Percentiles rank a stretch among this genome's conserved stretches.
phyloP scores from a whole-genome alignment of 2,888 invertebrate species.

The Apamea epomidion region DNA sequence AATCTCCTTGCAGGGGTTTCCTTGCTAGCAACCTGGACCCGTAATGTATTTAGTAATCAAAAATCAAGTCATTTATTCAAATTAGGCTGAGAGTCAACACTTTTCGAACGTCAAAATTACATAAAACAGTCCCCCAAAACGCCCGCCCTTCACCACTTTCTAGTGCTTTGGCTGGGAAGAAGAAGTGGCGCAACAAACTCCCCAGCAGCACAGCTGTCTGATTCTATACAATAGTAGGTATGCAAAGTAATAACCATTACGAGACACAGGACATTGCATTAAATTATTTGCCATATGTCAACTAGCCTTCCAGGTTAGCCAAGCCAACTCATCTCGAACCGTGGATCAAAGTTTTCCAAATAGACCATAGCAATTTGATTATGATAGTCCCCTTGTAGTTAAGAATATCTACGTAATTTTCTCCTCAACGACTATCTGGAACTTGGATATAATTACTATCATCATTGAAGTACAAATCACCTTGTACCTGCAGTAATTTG shows the following conservation, averaged over 20 bases:
- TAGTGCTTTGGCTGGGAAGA: too few species aligned
- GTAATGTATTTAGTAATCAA: not conserved
- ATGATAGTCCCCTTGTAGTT: not conserved
- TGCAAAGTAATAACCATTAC: too few species aligned
- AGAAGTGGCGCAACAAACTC: too few species aligned
- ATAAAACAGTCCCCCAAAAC: too few species aligned
- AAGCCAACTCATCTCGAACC: not conserved
- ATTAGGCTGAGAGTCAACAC: too few species aligned
- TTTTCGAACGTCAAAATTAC: too few species aligned
- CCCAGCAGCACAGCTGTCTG: too few species aligned
- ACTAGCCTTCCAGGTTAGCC: not conserved
- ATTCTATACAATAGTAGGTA: too few species aligned
- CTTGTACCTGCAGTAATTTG: slow-evolving; percentile 4
- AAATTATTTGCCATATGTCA: too few species aligned
- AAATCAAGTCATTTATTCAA: too few species aligned
- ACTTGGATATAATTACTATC: not conserved
- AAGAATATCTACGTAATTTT: not conserved
- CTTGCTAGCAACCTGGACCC: not conserved
- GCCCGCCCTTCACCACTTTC: too few species aligned
- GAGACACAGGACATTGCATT: too few species aligned
- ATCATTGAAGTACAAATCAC: not conserved
- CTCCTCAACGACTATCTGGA: not conserved
- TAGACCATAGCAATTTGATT: not conserved
- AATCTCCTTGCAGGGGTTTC: not conserved
- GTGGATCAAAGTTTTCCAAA: not conserved